Evolutionary conservation across 2,888 invertebrate genomes (phyloP).

Genomic region (Rhopalosiphum nymphaeae): DNA sequence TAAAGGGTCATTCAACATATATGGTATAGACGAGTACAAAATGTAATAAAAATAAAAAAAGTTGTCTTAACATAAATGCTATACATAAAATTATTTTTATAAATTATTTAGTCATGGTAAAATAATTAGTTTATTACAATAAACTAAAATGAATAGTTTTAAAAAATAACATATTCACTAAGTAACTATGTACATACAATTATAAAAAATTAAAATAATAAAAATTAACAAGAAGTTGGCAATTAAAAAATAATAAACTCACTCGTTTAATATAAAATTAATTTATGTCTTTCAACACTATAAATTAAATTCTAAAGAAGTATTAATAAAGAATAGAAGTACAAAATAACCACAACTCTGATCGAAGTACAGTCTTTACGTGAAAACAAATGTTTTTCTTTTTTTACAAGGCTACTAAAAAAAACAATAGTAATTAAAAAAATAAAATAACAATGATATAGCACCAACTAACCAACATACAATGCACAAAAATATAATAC

Average conservation of each 20-base stretch:
- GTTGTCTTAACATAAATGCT: conserved; percentile 13
- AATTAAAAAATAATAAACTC: conserved; percentile 15
- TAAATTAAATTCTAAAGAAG: conserved; percentile 41
- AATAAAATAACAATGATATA: conserved; percentile 61
- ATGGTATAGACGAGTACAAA: conserved; percentile 22
- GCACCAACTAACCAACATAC: conserved; percentile 60
- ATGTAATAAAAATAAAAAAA: conserved; percentile 44
- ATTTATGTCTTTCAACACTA: not conserved
- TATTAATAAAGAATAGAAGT: conserved; percentile 60
- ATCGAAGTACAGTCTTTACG: conserved; percentile 59
- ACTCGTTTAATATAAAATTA: not conserved
- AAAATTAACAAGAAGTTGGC: conserved; percentile 28
- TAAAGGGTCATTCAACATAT: not conserved
- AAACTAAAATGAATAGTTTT: conserved; percentile 12
- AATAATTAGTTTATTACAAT: conserved; percentile 23
- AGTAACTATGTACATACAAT: conserved; percentile 28
- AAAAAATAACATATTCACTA: not conserved
- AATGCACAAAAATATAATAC: conserved; percentile 46
- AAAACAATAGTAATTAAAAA: conserved; percentile 57
- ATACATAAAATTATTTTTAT: conserved; percentile 13
- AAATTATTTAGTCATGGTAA: conserved; percentile 59
- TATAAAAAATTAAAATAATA: conserved; percentile 22
- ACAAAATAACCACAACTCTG: conserved; percentile 62
- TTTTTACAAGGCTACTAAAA: conserved; percentile 43
- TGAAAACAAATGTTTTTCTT: conserved; percentile 40